Evolutionary conservation across 1,140 invertebrate species (phyloP), one percentile per base, ranked within the genome.

Genomic region (Anoplolepis gracilipes): DNA sequence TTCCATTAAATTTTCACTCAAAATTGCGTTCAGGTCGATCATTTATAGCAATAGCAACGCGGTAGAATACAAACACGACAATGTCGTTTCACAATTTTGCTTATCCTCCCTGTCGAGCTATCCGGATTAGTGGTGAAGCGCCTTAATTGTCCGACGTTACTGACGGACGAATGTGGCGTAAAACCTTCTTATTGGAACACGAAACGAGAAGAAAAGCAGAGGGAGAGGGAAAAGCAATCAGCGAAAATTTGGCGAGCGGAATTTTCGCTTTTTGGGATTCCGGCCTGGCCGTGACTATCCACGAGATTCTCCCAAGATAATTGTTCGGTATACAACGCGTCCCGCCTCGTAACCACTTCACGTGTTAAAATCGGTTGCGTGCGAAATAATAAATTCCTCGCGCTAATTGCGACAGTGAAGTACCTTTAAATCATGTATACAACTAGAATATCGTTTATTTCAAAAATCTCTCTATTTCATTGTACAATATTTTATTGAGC

Each of bases 281-380:
- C 55, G 6, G 33, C 49, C 30, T 42, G 53, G 75, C 22, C 75
- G 75, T 76, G 53, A 70, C 59, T 73, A n/a, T 61, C 61, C 84
- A 25, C 28, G 86, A 55, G 84, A 85, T 76, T 75, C 36, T 61
- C 5, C 69, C 62, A 72, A 85, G 86, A 88, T 90, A 90, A 90
- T 90, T 90, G 86, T 85, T 84, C 81, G 76, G 88, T 82, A 88
- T 86, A 87, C 77, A 77, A 55, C 36, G 28, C 75, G 53, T 28
- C 22, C 25, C 59, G 25, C 39, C 19, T 85, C 46, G 69, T 65
- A 69, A 69, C 28, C 53, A 28, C 46, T 42, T 42, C 65, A 57
- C 67, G 64, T 79, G 39, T 46, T 39, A 28, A 79, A 57, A 67
- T 62, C 42, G 30, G 55, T 85, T 67, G 76, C 39, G 84, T 67